Base-by-base conservation (phyloP, 2,888 invertebrate genomes). In the Hermaeophaga mercurialis region DNA sequence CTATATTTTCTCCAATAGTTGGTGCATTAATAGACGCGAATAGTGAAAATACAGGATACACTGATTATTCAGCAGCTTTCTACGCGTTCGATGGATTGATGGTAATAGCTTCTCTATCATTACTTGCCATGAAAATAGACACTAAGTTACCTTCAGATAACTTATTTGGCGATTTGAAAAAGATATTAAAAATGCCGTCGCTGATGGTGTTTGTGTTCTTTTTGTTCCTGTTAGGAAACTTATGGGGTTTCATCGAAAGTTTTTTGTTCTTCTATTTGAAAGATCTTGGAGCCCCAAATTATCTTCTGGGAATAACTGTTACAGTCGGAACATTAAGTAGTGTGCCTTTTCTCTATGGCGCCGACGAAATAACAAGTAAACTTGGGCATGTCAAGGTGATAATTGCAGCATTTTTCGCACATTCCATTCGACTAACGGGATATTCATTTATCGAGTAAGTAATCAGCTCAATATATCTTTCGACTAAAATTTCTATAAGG, bases 161-260 rank as follows among this genome's bases (percentile, higher is more conserved):
- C 76, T 83, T 91, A 46, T 83, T 91, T 64, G 81, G 86, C 60
- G 90, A 92, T 77, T 79, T 92, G 67, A 80, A 86, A 59, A 86
- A 87, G 70, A 84, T 93, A 46, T 81, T 93, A 58, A 86, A 85
- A 75, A 86, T 91, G 82, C 87, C 89, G 0, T 88, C 90, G 68
- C 87, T 94, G 38, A 85, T 89, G 26, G 81, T 89, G 36, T 92
- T 94, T 71, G 87, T 94, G 70, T 80, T 89, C 68, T 89, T 92
- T 75, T 80, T 94, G 36, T 90, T 91, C 71, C 83, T 88, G 19
- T 81, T 94, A 66, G 94, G 94, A 56, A 90, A 91, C 70, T 85
- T 91, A 74, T 92, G 91, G 88, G 94, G 94, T 22, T 92, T 92
- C 76, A 90, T 94, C 53, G 94, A 94, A 76, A 91, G 90, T 47